phyloP scores from a whole-genome alignment of 2,113 vertebrate genomes.

The Campylomormyrus numenius region DNA sequence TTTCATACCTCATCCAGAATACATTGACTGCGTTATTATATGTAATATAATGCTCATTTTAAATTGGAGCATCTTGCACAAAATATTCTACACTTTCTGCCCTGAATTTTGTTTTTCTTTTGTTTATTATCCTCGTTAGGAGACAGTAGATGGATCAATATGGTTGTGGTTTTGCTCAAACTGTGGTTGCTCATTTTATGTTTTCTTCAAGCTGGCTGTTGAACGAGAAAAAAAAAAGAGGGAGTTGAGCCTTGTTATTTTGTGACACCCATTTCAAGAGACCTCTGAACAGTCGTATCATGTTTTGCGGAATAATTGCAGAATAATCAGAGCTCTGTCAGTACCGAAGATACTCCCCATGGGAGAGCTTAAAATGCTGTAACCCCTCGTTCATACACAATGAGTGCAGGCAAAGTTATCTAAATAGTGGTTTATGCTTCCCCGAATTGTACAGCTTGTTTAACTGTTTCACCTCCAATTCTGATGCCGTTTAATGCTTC shows the following conservation, averaged over 20 bases:
- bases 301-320: not conserved
- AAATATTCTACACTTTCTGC: not conserved
- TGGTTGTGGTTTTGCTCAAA: not conserved
- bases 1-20: not conserved
- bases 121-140: not conserved
- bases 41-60: not conserved
- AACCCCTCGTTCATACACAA: not conserved
- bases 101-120: not conserved
- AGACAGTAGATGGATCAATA: not conserved
- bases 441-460: not conserved
- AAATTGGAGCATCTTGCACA: not conserved
- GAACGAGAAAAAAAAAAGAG: not conserved
- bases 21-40: not conserved
- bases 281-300: not conserved
- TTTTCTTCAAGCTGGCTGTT: not conserved
- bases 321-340: not conserved
- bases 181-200: not conserved
- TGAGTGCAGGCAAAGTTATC: not conserved
- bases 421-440: not conserved
- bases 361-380: not conserved
- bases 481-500: not conserved
- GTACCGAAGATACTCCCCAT: not conserved
- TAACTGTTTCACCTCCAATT: not conserved
- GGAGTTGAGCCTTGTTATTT: not conserved
- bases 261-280: not conserved